Base-by-base conservation (phyloP, 1,140 invertebrate species). In the Drosophila subpulchrella region DNA sequence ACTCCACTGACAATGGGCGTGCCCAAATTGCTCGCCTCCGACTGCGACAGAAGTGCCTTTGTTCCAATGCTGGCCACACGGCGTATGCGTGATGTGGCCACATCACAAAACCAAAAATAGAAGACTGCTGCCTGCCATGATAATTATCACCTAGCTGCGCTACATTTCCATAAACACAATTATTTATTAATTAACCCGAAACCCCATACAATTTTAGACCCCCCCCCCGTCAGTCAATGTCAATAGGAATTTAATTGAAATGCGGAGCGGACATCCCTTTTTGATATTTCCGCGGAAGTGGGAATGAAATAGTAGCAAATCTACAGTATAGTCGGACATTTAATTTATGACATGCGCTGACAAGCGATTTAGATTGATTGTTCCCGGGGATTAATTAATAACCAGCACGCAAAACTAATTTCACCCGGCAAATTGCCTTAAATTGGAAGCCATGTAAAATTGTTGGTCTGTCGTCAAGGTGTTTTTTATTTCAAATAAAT, bases 361-460 rank as follows among this genome's bases (percentile, higher is more conserved):
- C 83, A 88, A 56, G 83, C 82, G 83, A 88, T 82, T 88, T 88
- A 86, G 82, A 86, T 86, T 86, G 82, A 86, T 86, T 82, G 83
- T 51, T 55, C 41, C 15, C 8, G 60, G 56, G 46, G 71, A 89
- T 83, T 88, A 88, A 88, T 88, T 88, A 88, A 88, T 89, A 88
- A 89, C 48, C 62, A 59, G 78, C 83, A 75, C 83, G 71, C 65
- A 66, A 47, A 81, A 81, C 78, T 74, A 85, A 84, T 86, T 86
- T 86, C 57, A 39, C 32, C 48, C 75, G 63, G 71, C 63, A 75
- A 78, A 74, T 75, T 75, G 66, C 58, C 51, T 55, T 62, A 32
- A 62, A 65, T 47, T 62, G 32, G 57, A 59, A n/a, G 24, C 30
- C 58, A 11, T 56, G 51, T 58, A 34, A 47, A 63, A 48, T 57